Percentiles rank a stretch among this genome's conserved stretches.
Conservation (phyloP, 92 coral and sea anemone genomes). For the Pocillopora grandis region DNA sequence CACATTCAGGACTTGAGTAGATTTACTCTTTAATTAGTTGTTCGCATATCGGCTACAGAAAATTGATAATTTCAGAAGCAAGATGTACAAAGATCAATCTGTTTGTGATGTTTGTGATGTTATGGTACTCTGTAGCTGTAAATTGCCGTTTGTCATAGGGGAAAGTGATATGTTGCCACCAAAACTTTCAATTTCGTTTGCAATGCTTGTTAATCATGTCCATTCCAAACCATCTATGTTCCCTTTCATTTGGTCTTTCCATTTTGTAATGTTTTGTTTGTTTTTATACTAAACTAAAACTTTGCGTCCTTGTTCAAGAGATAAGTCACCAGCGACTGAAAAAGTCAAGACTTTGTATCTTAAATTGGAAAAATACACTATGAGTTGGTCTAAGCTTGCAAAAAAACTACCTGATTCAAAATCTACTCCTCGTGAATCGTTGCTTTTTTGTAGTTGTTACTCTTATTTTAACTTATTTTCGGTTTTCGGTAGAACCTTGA, state of each 20-base stretch:
- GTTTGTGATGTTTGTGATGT: constrained; percentile 18
- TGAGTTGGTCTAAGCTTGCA: background rate
- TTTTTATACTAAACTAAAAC: background rate
- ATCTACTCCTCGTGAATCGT: background rate
- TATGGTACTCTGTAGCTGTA: constrained; percentile 2
- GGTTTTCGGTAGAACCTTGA: background rate
- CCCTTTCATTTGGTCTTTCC: no score
- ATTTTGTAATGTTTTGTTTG: background rate
- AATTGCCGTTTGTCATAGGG: background rate
- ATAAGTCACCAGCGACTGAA: background rate
- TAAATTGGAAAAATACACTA: background rate
- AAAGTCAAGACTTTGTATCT: background rate
- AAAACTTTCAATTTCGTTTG: background rate
- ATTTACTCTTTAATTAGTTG: background rate
- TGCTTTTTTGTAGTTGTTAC: no score
- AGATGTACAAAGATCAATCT: constrained; percentile 24
- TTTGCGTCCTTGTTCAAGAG: background rate
- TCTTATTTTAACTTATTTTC: background rate
- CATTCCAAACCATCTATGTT: no score
- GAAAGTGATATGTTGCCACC: background rate
- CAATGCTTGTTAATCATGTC: background rate
- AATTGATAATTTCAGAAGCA: background rate
- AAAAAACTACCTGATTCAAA: no score
- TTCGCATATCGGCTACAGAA: background rate
- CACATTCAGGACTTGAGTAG: background rate